Evolutionary conservation across 2,797 vertebrate species (phyloP), one percentile per base, ranked within the genome.

Genomic region (Coranthus polyacanthus): DNA sequence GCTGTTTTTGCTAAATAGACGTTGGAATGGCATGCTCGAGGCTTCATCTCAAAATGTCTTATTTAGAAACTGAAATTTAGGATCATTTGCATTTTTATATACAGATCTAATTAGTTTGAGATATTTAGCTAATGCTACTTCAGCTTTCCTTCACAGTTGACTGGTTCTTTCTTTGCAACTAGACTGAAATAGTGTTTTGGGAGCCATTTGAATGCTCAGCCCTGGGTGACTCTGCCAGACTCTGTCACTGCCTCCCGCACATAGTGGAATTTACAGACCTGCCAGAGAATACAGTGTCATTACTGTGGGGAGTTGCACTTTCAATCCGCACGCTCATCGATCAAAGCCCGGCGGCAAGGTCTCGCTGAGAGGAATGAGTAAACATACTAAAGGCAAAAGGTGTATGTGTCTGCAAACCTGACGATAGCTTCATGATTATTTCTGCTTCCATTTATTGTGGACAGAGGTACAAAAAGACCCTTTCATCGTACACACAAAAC

Each of bases 261-360:
- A 60, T 2, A 60, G 83, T 68, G 79, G 85, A 72, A 82, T 89
- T 88, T 88, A 89, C 83, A 86, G 83, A 88, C 64, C 72, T 84
- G 78, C 66, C 75, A 72, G 24, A 41, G 64, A 72, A 81, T 60
- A 77, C 69, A 57, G 68, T 63, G 66, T 63, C 62, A 65, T 88
- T 81, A 79, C 75, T 68, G 74, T 46, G 61, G 80, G 72, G 86
- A 83, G 79, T 61, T 45, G 59, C 72, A 63, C 67, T 70, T 81
- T 75, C 61, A 79, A 61, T 79, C 71, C 18, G 9, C 56, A 16
- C 47, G 2, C 54, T 76, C 78, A 81, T 87, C 49, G 44, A 81
- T 87, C 82, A 84, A 68, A 84, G 36, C 45, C 66, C 20, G 32
- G 6, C n/a, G 43, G 82, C 75, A 17, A 71, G 68, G 73, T 68